Conservation (phyloP, 2,797 vertebrate species). For the Sternarchorhynchus goeldii region DNA sequence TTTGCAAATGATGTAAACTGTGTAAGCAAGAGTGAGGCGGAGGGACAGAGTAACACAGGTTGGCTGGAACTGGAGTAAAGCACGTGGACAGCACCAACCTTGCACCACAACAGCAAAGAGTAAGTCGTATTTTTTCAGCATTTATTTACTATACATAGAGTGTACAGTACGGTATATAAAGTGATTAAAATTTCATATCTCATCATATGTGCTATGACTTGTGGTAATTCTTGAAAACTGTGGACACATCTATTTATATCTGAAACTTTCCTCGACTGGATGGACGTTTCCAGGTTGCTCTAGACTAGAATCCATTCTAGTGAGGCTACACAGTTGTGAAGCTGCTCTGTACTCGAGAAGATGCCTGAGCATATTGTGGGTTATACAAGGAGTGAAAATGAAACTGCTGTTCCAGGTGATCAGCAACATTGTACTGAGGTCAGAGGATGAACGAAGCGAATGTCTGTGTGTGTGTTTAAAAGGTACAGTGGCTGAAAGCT, state of each 20-base stretch:
- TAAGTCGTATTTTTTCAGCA: conserved; percentile 26
- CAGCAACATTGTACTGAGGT: not conserved
- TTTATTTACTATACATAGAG: not conserved
- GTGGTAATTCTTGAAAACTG: too few species aligned
- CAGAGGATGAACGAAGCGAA: not conserved
- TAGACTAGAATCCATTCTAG: not conserved
- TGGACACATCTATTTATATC: too few species aligned
- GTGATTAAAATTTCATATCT: too few species aligned
- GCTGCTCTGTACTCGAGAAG: not conserved
- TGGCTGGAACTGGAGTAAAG: not conserved
- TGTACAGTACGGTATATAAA: too few species aligned
- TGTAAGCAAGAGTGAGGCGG: conserved; percentile 43
- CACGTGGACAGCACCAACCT: conserved; percentile 13
- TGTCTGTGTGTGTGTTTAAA: conserved; percentile 48
- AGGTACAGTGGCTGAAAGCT: conserved; percentile 52
- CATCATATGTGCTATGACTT: too few species aligned
- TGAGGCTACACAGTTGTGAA: not conserved
- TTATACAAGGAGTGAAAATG: conserved; percentile 3
- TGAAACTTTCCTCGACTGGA: too few species aligned
- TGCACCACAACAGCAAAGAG: conserved; percentile 2
- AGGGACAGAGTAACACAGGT: conserved; percentile 13
- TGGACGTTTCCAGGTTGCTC: not conserved
- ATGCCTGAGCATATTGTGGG: not conserved
- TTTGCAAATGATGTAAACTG: conserved; percentile 43
- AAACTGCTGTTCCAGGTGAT: conserved; percentile 11